A percentile compares a stretch with the other conserved stretches of the same genome.
These are phyloP conservation scores for Arvicanthis niloticus DNA, from an alignment of 2,113 vertebrate genomes.

Conservation along the genomic window DNA sequence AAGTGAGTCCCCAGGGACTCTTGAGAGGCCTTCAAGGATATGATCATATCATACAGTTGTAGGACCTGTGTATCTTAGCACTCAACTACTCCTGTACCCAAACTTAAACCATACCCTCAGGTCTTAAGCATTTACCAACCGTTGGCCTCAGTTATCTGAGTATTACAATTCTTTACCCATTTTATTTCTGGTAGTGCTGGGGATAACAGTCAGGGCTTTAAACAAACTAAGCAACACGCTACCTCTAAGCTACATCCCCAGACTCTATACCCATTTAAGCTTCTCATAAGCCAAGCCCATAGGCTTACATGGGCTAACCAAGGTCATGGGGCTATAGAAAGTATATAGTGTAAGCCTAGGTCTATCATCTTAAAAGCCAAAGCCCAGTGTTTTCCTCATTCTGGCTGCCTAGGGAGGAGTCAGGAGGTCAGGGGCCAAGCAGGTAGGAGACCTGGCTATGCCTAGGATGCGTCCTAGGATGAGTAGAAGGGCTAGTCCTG, in stretches of 20 bases:
- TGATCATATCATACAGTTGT: no score
- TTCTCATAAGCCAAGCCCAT: neutral
- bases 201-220: neutral
- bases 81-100: neutral
- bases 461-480: neutral
- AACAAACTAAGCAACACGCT: neutral
- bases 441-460: neutral
- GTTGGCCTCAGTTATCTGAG: neutral
- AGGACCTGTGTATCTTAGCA: neutral
- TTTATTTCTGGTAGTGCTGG: neutral
- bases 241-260: neutral
- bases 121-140: neutral
- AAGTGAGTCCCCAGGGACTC: neutral
- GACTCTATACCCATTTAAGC: neutral
- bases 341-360: neutral
- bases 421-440: neutral
- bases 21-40: neutral
- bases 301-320: neutral
- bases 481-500: fast-evolving
- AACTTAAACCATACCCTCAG: neutral
- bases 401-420: fast-evolving
- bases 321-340: neutral
- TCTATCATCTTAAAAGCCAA: neutral
- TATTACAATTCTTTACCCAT: neutral
- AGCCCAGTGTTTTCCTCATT: neutral